Conservation (phyloP, 2,113 vertebrate genomes). For the Prolemur simus region DNA sequence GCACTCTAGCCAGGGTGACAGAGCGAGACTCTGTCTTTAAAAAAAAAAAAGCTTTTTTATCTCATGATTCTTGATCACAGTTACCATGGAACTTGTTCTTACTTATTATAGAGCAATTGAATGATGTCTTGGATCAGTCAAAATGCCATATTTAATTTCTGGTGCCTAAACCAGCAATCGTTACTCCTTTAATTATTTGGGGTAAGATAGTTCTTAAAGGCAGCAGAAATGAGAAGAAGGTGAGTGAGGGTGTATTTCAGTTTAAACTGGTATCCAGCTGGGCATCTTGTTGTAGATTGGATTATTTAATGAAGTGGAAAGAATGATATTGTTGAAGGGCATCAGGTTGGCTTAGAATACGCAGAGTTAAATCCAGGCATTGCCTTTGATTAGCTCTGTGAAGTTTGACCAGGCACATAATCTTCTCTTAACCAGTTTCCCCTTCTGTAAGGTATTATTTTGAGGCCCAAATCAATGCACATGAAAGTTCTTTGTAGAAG, state of each 20-base stretch:
- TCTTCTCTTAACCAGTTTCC: not conserved
- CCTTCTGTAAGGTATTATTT: not conserved
- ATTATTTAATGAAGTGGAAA: not conserved
- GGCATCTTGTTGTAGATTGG: not conserved
- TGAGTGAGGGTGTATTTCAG: not conserved
- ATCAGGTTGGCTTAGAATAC: not conserved
- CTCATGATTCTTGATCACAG: not conserved
- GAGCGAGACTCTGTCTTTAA: not conserved
- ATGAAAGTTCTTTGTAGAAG: not conserved
- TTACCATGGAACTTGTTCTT: not conserved
- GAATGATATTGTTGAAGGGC: not conserved
- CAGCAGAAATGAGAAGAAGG: not conserved
- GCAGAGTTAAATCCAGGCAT: not conserved
- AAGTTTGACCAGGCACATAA: not conserved
- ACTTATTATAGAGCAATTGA: not conserved
- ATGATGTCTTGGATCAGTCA: not conserved
- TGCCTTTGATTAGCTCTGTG: not conserved
- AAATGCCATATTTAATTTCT: not conserved
- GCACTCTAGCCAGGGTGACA: no score
- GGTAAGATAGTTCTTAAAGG: not conserved
- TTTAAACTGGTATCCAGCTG: not conserved
- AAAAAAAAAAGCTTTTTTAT: not conserved
- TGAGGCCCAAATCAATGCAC: not conserved
- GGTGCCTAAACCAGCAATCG: not conserved
- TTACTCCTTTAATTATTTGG: not conserved